Base-by-base conservation (phyloP, 2,113 vertebrate species). In the Microcebus jonahi region DNA sequence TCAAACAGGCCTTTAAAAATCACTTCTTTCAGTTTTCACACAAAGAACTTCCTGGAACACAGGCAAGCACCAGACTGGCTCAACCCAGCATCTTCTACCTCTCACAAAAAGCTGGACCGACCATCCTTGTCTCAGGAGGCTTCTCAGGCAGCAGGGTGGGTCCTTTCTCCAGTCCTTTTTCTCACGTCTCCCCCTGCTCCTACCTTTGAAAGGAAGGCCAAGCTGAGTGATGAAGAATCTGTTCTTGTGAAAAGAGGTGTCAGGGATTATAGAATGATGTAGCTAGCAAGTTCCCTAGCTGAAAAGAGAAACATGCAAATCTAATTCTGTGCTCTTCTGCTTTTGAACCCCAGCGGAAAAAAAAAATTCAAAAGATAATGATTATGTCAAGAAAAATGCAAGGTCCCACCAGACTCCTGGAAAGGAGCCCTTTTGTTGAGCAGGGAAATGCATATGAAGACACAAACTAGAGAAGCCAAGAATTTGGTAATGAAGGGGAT, bases 21-120 rank as follows among this genome's bases (percentile, higher is more conserved):
- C 18, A 45, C 27, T 65, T 76, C 88, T 85, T 92, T 90, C 70
- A 67, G n/a, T 80, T 96, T 85, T 81, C 15, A 55, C 34, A 63
- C 67, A 85, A 87, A 96, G 85, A 95, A 48, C 53, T 91, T 94
- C 29, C 67, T 77, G 67, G n/a, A 25, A 88, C 50, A 50, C 29
- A 65, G 25, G 50, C 70, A 65, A 12, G 23, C 57, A 79, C 39
- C 48, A 6, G 18, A 11, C 27, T 90, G 34, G 39, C 67, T 85
- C 34, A 71, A 67, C 31, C 29, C 1, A 8, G 53, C 13, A 29
- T 85, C 65, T 45, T 68, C 45, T 36, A 11, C 18, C 20, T 13
- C 55, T 50, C 17, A 14, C 9, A 39, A 59, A 88, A 59, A 88
- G 70, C n/a, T 13, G 67, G 68, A 90, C 3, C 0, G 2, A 36